phyloP scores from a whole-genome alignment of 2,113 vertebrate genomes.

The Passer montanus region DNA sequence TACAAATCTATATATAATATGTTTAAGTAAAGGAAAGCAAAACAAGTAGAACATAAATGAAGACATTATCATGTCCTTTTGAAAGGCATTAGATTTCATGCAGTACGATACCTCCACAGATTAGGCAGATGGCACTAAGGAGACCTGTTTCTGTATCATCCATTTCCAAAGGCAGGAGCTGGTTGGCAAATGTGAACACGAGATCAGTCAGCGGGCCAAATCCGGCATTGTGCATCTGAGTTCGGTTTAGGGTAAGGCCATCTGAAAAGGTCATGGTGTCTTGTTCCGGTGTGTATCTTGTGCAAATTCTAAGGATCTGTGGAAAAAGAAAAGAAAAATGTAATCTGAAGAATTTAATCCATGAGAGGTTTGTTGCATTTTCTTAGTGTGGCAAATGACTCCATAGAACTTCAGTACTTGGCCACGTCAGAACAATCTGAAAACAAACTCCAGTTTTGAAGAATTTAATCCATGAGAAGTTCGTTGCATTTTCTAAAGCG shows the following conservation, averaged over 20 bases:
- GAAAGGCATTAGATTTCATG: background rate
- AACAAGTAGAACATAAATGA: background rate
- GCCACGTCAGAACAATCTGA: accelerated
- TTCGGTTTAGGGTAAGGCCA: constrained; percentile 92
- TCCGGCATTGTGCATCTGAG: constrained; percentile 96
- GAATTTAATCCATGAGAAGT: background rate
- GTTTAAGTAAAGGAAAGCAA: background rate
- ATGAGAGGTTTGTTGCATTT: background rate
- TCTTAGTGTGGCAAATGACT: accelerated
- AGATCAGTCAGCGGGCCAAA: constrained; percentile 94
- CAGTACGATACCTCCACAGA: constrained; percentile 87
- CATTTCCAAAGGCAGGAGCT: constrained; percentile 96
- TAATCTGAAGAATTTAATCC: background rate
- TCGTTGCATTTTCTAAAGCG: accelerated
- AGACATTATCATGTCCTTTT: background rate
- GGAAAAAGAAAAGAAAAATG: background rate
- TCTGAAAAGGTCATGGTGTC: constrained; percentile 98
- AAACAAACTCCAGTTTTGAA: background rate
- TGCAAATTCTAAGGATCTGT: constrained; percentile 94
- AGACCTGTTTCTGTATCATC: constrained; percentile 95
- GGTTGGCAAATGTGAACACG: constrained; percentile 93
- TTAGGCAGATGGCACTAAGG: constrained; percentile 95
- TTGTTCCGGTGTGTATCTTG: constrained; percentile 93
- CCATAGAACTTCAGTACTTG: accelerated
- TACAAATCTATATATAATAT: background rate